Evolutionary conservation across 1,140 invertebrate genomes (phyloP).

Genomic region (Vanessa atalanta): DNA sequence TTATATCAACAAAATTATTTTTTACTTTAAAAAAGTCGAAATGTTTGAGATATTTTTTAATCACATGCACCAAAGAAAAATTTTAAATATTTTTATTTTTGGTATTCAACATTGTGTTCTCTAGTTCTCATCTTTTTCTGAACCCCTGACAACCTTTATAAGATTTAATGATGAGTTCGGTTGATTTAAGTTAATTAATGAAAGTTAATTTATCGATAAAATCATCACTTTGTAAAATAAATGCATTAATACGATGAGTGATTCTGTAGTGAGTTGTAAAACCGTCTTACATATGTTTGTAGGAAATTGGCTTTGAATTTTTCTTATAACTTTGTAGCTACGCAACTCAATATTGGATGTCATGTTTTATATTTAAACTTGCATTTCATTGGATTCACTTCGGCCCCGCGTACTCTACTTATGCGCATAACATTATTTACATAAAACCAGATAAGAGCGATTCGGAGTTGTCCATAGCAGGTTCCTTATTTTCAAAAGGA

Average conservation of each 20-base stretch:
- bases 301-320: slow-evolving; percentile 22
- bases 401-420: slow-evolving; percentile 21
- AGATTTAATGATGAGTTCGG: too few species aligned
- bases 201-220: slow-evolving; percentile 4
- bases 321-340: slow-evolving; percentile 15
- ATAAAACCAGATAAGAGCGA: slow-evolving; percentile 11
- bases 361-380: slow-evolving; percentile 45
- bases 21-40: too few species aligned
- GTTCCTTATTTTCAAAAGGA: too few species aligned
- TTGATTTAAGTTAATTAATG: too few species aligned
- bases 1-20: too few species aligned
- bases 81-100: too few species aligned
- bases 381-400: slow-evolving; percentile 56
- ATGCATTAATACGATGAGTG: background rate
- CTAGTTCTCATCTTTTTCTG: too few species aligned
- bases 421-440: slow-evolving; percentile 18
- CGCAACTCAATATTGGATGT: slow-evolving; percentile 37
- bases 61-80: too few species aligned
- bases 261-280: background rate
- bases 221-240: slow-evolving; percentile 7
- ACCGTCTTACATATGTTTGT: background rate
- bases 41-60: too few species aligned
- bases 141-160: too few species aligned
- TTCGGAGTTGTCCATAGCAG: too few species aligned
- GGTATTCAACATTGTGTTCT: too few species aligned